These are phyloP conservation scores for Strigamia transsilvanica DNA, from an alignment of 2,888 invertebrate genomes.

Conservation along the genomic window DNA sequence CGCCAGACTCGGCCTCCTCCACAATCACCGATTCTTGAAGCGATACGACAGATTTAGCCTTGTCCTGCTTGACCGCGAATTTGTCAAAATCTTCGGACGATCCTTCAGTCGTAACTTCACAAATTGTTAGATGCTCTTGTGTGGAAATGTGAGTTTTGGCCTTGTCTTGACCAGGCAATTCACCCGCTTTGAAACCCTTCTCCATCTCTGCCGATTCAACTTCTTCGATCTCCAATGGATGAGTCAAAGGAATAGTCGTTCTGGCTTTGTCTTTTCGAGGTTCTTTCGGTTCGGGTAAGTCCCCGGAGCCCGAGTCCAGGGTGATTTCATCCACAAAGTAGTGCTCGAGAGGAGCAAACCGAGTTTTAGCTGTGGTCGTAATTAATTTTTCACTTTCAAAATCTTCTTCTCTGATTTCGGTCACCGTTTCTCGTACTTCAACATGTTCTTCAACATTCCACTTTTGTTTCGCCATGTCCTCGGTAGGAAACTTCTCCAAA, in stretches of 20 bases:
- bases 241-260: constrained; percentile 60
- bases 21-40: constrained; percentile 59
- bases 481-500: constrained; percentile 50
- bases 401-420: constrained; percentile 53
- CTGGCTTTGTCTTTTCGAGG: constrained; percentile 58
- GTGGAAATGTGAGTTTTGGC: constrained; percentile 54
- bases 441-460: constrained; percentile 55
- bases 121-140: constrained; percentile 54
- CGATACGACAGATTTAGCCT: constrained; percentile 57
- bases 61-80: constrained; percentile 34
- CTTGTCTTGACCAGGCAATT: constrained; percentile 56
- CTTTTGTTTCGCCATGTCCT: constrained; percentile 51
- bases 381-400: constrained; percentile 31
- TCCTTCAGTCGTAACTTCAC: constrained; percentile 52
- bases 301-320: constrained; percentile 41
- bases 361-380: constrained; percentile 56
- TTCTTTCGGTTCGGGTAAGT: constrained; percentile 48
- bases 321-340: constrained; percentile 53
- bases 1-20: constrained; percentile 57
- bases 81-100: constrained; percentile 53
- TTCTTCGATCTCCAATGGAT: constrained; percentile 65
- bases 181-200: constrained; percentile 58
- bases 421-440: constrained; percentile 52
- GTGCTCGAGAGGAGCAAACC: constrained; percentile 52
- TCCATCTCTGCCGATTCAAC: constrained; percentile 64